Evolutionary conservation across 2,113 vertebrate species (phyloP).

Genomic region (Furnarius figulus): DNA sequence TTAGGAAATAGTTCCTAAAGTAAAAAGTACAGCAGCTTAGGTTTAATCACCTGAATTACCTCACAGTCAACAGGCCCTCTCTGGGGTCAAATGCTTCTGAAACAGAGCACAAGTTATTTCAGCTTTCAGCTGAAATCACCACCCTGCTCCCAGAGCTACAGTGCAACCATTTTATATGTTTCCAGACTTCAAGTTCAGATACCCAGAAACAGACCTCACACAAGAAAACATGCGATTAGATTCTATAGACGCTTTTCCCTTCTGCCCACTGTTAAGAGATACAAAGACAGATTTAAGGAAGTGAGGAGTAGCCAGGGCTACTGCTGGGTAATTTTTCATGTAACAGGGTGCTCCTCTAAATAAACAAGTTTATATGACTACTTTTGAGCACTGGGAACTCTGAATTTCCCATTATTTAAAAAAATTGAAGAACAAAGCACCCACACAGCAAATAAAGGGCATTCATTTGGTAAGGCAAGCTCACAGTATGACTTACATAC

Average conservation of each 20-base stretch:
- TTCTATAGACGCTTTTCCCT: background rate
- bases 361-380: background rate
- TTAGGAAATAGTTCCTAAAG: background rate
- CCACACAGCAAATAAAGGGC: background rate
- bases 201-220: background rate
- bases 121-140: background rate
- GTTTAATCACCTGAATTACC: background rate
- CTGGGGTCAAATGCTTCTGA: background rate
- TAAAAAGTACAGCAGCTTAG: background rate
- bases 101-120: background rate
- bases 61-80: background rate
- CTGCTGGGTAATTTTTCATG: background rate
- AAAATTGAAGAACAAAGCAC: background rate
- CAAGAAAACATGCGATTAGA: background rate
- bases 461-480: background rate
- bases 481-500: background rate
- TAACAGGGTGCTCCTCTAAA: background rate
- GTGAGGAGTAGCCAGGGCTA: background rate
- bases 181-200: background rate
- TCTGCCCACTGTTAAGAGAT: background rate
- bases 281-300: background rate
- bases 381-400: background rate
- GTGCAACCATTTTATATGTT: accelerated
- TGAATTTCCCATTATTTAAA: background rate
- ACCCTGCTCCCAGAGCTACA: background rate